Evolutionary conservation across 2,113 vertebrate genomes (phyloP).

Genomic region (Abramis brama): DNA sequence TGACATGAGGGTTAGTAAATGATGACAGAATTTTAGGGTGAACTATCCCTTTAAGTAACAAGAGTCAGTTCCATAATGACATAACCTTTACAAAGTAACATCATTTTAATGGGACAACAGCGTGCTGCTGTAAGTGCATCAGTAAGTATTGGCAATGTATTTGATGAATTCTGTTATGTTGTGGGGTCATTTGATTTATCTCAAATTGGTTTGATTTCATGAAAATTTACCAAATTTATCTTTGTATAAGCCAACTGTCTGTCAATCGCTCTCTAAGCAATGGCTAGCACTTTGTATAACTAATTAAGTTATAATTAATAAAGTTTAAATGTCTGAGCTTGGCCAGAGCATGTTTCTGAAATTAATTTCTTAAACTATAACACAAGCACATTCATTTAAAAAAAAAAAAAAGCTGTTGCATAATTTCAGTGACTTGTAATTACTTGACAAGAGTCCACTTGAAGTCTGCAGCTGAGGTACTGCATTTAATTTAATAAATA

Average conservation of each 20-base stretch:
- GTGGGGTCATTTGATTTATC: too few species aligned
- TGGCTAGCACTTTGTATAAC: neutral
- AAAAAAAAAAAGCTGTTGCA: neutral
- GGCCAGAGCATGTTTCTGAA: neutral
- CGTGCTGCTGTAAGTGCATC: too few species aligned
- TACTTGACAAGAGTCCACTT: neutral
- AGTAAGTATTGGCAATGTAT: neutral
- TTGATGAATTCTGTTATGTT: too few species aligned
- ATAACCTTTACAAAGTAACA: neutral
- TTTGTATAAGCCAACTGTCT: too few species aligned
- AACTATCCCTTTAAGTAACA: neutral
- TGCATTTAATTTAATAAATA: neutral
- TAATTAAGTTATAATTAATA: neutral
- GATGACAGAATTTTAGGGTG: neutral
- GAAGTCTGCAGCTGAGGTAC: neutral
- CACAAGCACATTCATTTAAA: neutral
- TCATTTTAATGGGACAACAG: neutral
- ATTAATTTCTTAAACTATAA: neutral
- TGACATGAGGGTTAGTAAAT: neutral
- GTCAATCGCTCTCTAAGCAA: too few species aligned
- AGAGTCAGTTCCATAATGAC: neutral
- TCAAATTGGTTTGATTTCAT: too few species aligned
- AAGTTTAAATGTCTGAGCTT: neutral
- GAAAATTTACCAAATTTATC: too few species aligned
- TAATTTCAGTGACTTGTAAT: neutral